Base-by-base conservation (phyloP, 1,140 invertebrate genomes). In the Procambarus clarkii region DNA sequence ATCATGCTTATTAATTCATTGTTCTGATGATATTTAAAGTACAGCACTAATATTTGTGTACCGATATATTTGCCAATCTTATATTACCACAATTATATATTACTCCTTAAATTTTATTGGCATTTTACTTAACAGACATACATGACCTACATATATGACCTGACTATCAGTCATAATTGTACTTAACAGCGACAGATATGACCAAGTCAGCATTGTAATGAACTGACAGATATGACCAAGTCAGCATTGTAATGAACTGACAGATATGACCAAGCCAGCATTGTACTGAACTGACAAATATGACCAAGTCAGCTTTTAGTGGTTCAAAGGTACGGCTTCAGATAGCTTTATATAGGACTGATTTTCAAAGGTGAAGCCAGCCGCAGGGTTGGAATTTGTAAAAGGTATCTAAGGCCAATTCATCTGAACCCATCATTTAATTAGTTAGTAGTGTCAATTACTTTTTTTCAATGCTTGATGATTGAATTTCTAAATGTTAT, bases 371-470 rank as follows among this genome's bases (percentile, higher is more conserved):
- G 69, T 0, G n/a, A 74, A 34, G 34, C n/a, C 34, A 34, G n/a
- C 24, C 69, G 1, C 7, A 74, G 69, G 69, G 34, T 74, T 81
- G 24, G 46, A 13, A 8, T 13, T 54, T 21, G 45, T 21, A 45
- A 54, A 58, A 24, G n/a, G 11, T 44, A 54, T 58, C 46, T 81
- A n/a, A 81, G 58, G 18, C 79, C 58, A n/a, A 48, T 11, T 54
- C 58, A 81, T 81, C 48, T 81, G 24, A 54, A 24, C 79, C 79
- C 24, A 34, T 18, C 54, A 34, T 34, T 54, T 18, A 81, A 21
- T 58, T 48, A 81, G 79, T 81, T 81, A 81, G 79, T 81, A 48
- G 79, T 81, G 79, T 81, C 79, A 58, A 81, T 54, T 50, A 48
- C 34, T 81, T 81, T 48, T 81, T 81, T 48, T 54, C 4, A 81